phyloP scores from a whole-genome alignment of 2,113 vertebrate genomes.

The Pseudolaguvia tuberculata region DNA sequence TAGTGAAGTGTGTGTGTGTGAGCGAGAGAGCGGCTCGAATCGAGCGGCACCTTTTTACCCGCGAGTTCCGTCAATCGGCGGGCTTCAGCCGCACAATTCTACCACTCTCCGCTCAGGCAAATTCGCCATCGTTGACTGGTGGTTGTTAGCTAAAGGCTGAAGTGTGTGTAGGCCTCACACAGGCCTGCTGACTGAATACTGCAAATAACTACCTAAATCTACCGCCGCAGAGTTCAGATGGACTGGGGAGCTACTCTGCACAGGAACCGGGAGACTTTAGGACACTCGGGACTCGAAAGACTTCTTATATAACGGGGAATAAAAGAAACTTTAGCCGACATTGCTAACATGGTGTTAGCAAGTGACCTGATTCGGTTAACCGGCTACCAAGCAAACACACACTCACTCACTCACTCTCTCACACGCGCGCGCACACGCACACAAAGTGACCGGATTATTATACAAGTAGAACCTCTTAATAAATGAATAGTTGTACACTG shows the following conservation, averaged over 20 bases:
- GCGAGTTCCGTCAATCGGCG: constrained; percentile 58
- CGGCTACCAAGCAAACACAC: constrained; percentile 4
- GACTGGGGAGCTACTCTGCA: constrained; percentile 5
- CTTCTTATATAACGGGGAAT: constrained; percentile 28
- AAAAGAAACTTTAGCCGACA: constrained; percentile 60
- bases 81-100: constrained; percentile 54
- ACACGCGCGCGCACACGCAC: not conserved
- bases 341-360: constrained; percentile 62
- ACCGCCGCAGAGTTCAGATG: constrained; percentile 35
- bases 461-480: too few relatives aligned
- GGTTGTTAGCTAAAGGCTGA: constrained; percentile 83
- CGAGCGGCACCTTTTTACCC: constrained; percentile 94
- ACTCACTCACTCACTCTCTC: too few relatives aligned
- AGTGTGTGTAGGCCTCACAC: constrained; percentile 92
- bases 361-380: constrained; percentile 36
- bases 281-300: not conserved
- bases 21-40: constrained; percentile 87
- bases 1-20: constrained; percentile 71
- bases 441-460: not conserved
- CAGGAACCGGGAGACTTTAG: not conserved
- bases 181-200: constrained; percentile 72
- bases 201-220: constrained; percentile 45
- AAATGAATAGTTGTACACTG: not conserved
- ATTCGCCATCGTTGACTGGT: constrained; percentile 87
- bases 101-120: constrained; percentile 66